Percentiles rank a stretch among this genome's conserved stretches.
These are phyloP conservation scores for Heterotis niloticus DNA, from an alignment of 2,113 vertebrate species.

Conservation along the genomic window DNA sequence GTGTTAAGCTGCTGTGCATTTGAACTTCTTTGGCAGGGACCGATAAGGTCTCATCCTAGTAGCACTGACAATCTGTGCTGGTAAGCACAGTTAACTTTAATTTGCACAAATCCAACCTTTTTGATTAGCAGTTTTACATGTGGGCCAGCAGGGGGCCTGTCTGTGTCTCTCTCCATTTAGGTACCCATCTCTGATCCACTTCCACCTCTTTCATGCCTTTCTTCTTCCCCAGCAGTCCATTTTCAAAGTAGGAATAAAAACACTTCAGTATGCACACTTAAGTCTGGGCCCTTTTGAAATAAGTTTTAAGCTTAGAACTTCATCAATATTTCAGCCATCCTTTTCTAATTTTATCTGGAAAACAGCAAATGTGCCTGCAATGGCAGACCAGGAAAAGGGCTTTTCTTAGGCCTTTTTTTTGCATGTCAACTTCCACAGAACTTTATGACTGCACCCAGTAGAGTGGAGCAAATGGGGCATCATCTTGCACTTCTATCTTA, in stretches of 20 bases:
- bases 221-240: neutral
- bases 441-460: neutral
- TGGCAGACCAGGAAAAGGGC: conserved; percentile 27
- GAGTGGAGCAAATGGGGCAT: neutral
- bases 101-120: neutral
- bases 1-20: no score
- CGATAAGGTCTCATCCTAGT: neutral
- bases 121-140: neutral
- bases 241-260: conserved; percentile 9
- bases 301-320: conserved; percentile 33
- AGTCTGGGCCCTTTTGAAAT: conserved; percentile 35
- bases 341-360: conserved; percentile 38
- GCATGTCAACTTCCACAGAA: neutral
- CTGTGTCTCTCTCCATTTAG: neutral
- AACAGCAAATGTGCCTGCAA: conserved; percentile 28
- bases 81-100: neutral
- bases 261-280: conserved; percentile 17
- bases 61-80: neutral
- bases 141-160: conserved; percentile 16
- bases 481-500: neutral
- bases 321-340: conserved; percentile 38
- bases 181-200: neutral
- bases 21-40: neutral
- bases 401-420: neutral
- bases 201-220: neutral